Evolutionary conservation across 2,888 invertebrate genomes (phyloP), one percentile per base, ranked within the genome.

Genomic region (Acheta domesticus): DNA sequence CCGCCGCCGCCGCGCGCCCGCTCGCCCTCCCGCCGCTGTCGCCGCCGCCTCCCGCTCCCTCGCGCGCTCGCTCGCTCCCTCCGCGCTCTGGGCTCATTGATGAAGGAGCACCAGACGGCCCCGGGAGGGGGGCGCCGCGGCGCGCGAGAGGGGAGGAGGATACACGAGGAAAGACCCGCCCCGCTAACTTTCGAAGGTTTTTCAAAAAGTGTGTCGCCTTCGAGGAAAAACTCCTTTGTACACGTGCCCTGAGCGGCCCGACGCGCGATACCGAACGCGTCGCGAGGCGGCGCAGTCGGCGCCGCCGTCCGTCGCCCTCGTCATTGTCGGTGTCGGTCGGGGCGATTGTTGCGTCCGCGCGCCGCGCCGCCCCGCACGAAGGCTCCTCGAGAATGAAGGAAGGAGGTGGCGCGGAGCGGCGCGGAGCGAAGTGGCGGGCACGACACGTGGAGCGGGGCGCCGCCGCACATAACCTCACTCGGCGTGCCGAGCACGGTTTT

Each of bases 21-120:
- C 62, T 62, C 36, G 36, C 36, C 36, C 36, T 36, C 36, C 36
- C 36, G 36, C 36, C 36, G 36, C 36, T 8, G 62, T 14, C 62
- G 62, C 62, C 62, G 4, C 62, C 62, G 62, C 62, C 62, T 62
- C n/a, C 16, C 62, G n/a, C 62, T n/a, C 62, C n/a, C 62, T 62
- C 62, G 16, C n/a, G 16, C n/a, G 16, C 62, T n/a, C n/a, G 16
- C 62, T 62, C 62, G 14, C 62, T 62, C 62, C 16, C n/a, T n/a
- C 16, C 62, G 62, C 16, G 16, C 16, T n/a, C 14, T n/a, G 14
- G 16, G 62, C 62, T 62, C 62, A 62, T 62, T 62, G 62, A 62
- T 62, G 62, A 62, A 62, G 62, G 62, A 19, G 62, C 62, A 62
- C 62, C 62, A 62, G 62, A 62, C 62, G 62, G 62, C 16, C 62